These are phyloP conservation scores for Gulo gulo DNA, from an alignment of 2,113 vertebrate species.

Conservation along the genomic window DNA sequence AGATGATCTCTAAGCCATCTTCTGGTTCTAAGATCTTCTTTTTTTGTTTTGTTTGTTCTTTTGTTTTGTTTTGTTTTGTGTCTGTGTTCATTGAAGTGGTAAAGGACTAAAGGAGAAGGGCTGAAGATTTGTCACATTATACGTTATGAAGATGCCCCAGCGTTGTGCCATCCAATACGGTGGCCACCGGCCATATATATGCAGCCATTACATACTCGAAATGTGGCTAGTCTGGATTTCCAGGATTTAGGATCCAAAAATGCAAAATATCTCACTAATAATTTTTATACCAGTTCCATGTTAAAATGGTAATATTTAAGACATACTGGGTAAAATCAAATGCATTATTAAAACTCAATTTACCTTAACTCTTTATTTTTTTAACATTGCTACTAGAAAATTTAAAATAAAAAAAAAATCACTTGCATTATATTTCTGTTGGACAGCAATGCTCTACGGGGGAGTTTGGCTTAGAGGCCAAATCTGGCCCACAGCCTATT, in stretches of 20 bases:
- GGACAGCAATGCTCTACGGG: not conserved
- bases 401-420: not conserved
- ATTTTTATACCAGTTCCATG: not conserved
- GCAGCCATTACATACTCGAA: not conserved
- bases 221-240: not conserved
- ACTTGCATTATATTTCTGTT: not conserved
- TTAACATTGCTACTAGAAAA: not conserved
- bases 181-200: accelerated
- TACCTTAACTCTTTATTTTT: not conserved
- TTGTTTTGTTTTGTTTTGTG: not conserved
- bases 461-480: not conserved
- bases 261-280: not conserved
- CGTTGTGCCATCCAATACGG: accelerated
- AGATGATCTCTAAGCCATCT: not conserved
- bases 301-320: not conserved
- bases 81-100: not conserved
- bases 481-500: not conserved
- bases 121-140: not conserved
- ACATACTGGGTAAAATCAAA: not conserved
- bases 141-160: not conserved
- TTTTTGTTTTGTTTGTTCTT: not conserved
- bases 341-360: not conserved
- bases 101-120: not conserved
- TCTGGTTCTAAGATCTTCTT: not conserved
- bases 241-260: not conserved